These are phyloP conservation scores for Lepidochitona cinerea DNA, from an alignment of 2,888 invertebrate genomes.

Conservation along the genomic window DNA sequence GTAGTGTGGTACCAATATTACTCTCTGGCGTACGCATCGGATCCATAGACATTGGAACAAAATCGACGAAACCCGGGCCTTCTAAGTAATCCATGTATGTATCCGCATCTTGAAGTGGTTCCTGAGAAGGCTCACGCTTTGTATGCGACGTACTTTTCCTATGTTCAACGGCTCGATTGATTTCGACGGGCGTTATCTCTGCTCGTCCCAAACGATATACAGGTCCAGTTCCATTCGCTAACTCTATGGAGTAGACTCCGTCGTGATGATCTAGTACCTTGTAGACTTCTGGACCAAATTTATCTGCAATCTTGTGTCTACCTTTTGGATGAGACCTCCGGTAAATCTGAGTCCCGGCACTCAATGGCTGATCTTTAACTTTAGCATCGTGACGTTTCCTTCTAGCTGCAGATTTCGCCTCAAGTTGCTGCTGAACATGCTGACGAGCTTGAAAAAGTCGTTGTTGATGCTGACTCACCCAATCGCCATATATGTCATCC, in stretches of 20 bases:
- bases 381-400: neutral
- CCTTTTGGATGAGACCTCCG: neutral
- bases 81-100: too few species aligned
- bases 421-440: neutral
- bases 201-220: neutral
- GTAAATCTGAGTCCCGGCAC: neutral
- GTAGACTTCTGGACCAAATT: conserved; percentile 2
- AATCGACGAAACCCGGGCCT: too few species aligned
- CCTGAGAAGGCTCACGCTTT: too few species aligned
- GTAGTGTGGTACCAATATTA: too few species aligned
- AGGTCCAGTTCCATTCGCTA: neutral
- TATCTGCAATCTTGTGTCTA: conserved; percentile 2
- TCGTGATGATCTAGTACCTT: conserved; percentile 2
- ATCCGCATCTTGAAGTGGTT: too few species aligned
- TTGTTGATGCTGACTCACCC: neutral
- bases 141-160: too few species aligned
- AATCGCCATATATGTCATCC: neutral
- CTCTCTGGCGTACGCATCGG: too few species aligned
- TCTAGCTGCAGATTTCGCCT: neutral
- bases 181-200: neutral
- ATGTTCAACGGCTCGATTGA: too few species aligned
- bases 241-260: neutral
- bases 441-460: neutral
- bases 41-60: too few species aligned
- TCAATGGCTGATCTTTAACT: neutral